Evolutionary conservation across 2,888 invertebrate species (phyloP).

Genomic region (Cataglyphis albicans): DNA sequence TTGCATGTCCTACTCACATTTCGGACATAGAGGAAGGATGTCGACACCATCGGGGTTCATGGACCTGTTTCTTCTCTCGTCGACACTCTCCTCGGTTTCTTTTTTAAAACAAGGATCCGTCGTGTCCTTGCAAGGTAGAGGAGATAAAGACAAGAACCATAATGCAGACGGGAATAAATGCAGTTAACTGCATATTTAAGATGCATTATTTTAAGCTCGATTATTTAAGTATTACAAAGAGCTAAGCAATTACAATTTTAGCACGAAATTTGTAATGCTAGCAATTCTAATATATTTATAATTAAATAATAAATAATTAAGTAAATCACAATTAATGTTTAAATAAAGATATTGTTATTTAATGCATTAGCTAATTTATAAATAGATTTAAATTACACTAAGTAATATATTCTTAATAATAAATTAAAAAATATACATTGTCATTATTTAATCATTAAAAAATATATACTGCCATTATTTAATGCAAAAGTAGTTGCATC

Average conservation of each 20-base stretch:
- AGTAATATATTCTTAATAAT: not conserved
- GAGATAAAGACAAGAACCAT: slow-evolving; percentile 42
- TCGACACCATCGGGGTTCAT: slow-evolving; percentile 40
- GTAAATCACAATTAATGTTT: not conserved
- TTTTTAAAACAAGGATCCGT: slow-evolving; percentile 66
- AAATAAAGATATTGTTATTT: not conserved
- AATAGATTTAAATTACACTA: not conserved
- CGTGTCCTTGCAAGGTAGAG: slow-evolving; percentile 83
- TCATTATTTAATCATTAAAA: not conserved
- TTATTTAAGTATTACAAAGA: not conserved
- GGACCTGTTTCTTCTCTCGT: slow-evolving; percentile 37
- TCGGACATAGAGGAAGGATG: slow-evolving; percentile 46
- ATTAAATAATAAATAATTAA: not conserved
- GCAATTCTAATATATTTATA: not conserved
- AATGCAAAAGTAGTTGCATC: not conserved
- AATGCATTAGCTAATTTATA: not conserved
- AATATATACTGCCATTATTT: not conserved
- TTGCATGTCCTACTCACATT: slow-evolving; percentile 42
- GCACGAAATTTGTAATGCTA: not conserved
- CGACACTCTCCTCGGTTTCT: slow-evolving; percentile 27
- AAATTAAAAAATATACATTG: not conserved
- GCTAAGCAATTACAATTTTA: not conserved
- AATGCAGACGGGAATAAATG: slow-evolving; percentile 28
- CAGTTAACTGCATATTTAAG: slow-evolving; percentile 6
- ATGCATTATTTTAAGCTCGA: not conserved